Base-by-base conservation (phyloP, 2,113 vertebrate species). In the Morone saxatilis region DNA sequence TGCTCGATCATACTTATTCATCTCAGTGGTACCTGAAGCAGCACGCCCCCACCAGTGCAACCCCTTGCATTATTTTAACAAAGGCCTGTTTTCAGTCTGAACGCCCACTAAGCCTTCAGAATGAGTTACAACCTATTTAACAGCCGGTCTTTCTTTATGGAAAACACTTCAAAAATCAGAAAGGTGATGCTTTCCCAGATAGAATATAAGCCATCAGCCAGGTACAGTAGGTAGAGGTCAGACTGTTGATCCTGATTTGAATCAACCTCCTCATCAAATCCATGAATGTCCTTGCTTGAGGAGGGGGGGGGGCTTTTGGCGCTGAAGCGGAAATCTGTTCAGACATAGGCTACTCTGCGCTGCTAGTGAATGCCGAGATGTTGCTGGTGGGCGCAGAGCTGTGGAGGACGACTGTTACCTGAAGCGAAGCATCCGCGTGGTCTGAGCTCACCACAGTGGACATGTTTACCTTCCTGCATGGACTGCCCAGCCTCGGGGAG, bases 401-500 rank as follows among this genome's bases (percentile, higher is more conserved):
- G 82, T 92, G 90, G 90, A 93, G 91, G 90, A 94, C 90, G 83
- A 94, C 89, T 57, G 61, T 92, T 91, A 93, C 95, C 95, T 91
- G 91, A 75, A 94, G 94, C 93, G 36, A 90, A 81, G 88, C 91
- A 83, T 94, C 92, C 82, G 76, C 65, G 36, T 87, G 86, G 81
- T 92, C 90, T 94, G 90, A 91, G 90, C 90, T 94, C 89, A 92
- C 91, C 83, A 89, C 86, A 84, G 90, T 90, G 89, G 94, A 95
- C 93, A 94, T 95, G 93, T 96, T 95, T 94, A 95, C 94, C 94
- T 95, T 94, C 87, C 91, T 88, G 79, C 89, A 81, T 84, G 71
- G 85, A 89, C 91, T 90, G 80, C 50, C 88, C 76, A 68, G 88
- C 93, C 93, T 89, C 72, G 4, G 90, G 94, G 83, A 71, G 80